Evolutionary conservation across 1,140 invertebrate species (phyloP).

Genomic region (Drosophila subpulchrella): DNA sequence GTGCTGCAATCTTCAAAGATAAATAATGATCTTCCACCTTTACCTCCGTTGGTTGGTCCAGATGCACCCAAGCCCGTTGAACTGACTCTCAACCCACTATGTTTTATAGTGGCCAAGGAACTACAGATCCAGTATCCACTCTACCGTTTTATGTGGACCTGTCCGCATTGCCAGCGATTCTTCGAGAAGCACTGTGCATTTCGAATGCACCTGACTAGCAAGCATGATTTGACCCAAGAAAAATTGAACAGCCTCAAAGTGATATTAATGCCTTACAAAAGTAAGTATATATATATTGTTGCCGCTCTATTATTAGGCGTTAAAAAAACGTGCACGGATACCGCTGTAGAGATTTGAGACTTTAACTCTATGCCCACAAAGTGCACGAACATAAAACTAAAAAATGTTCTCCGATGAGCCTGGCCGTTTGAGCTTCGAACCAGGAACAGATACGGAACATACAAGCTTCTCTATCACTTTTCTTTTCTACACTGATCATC

Average conservation of each 20-base stretch:
- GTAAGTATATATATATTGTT: constrained; percentile 21
- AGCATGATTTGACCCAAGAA: constrained; percentile 19
- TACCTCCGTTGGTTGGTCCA: neutral
- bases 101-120: constrained; percentile 7
- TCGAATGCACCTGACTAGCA: constrained; percentile 38
- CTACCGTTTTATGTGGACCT: constrained; percentile 53
- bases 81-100: constrained; percentile 1
- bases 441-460: constrained; percentile 82
- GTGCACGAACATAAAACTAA: constrained; percentile 56
- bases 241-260: constrained; percentile 28
- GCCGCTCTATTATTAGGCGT: too few species aligned
- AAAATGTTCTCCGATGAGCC: constrained; percentile 76
- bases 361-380: constrained; percentile 61
- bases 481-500: too few species aligned
- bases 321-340: too few species aligned
- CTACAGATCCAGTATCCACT: constrained; percentile 27
- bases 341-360: neutral
- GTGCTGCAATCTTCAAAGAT: constrained; percentile 47
- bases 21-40: neutral
- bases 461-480: constrained; percentile 20
- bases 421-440: constrained; percentile 64
- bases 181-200: constrained; percentile 43
- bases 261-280: constrained; percentile 27
- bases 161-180: constrained; percentile 36
- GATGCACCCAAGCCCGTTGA: constrained; percentile 10